phyloP scores from a whole-genome alignment of 2,113 vertebrate genomes.

The Lethenteron camtschaticum region DNA sequence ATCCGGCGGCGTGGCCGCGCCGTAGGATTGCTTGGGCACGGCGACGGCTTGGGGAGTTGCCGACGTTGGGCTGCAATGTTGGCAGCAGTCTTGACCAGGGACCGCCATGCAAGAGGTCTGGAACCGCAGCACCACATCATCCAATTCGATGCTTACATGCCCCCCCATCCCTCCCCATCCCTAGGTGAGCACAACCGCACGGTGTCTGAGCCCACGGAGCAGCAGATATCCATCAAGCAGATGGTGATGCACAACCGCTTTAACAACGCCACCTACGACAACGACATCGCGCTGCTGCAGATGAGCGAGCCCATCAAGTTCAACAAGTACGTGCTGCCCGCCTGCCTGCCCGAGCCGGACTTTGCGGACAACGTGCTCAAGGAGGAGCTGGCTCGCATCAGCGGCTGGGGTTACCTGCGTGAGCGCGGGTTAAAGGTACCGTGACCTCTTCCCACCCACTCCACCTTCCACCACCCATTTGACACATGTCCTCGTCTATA shows the following conservation, averaged over 20 bases:
- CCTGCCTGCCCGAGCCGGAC: conserved; percentile 43
- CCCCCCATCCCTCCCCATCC: too few species aligned
- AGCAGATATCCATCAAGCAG: not conserved
- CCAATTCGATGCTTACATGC: too few species aligned
- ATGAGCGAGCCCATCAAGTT: conserved; percentile 37
- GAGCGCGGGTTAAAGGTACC: conserved; percentile 21
- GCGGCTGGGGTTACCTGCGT: conserved; percentile 49
- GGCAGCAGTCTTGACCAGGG: too few species aligned
- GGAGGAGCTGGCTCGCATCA: conserved; percentile 36
- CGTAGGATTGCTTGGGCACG: too few species aligned
- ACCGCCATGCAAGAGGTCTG: too few species aligned
- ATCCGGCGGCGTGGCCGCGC: too few species aligned
- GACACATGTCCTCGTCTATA: too few species aligned
- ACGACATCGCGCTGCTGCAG: conserved; percentile 62
- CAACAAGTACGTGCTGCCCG: conserved; percentile 34
- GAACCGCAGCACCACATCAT: too few species aligned
- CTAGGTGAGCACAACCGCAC: not conserved
- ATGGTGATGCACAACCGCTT: conserved; percentile 29
- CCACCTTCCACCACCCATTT: too few species aligned
- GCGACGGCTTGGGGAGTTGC: too few species aligned
- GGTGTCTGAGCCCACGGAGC: not conserved
- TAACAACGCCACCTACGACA: conserved; percentile 26
- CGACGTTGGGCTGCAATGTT: too few species aligned
- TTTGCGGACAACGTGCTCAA: conserved; percentile 64
- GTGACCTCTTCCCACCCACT: not conserved